Conservation (phyloP, 2,113 vertebrate species). For the Orthochromis malagaraziensis region DNA sequence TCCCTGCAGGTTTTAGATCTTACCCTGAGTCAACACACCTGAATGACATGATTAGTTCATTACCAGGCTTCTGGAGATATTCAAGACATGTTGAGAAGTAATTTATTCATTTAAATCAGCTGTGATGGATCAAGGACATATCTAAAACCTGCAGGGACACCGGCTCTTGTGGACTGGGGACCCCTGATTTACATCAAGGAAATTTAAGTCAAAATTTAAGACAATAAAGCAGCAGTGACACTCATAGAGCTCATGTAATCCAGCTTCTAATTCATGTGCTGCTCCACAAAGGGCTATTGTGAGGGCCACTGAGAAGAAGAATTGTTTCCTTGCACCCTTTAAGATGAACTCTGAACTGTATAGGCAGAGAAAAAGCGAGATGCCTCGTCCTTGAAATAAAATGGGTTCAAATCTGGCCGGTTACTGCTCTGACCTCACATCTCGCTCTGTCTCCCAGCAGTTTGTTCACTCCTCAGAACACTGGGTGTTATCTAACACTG, state of each 20-base stretch:
- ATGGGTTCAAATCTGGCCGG: background rate
- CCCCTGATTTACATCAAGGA: background rate
- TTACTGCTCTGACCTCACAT: background rate
- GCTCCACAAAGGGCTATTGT: background rate
- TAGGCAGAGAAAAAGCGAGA: background rate
- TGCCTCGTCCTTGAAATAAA: background rate
- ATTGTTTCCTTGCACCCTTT: background rate
- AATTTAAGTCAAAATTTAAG: background rate
- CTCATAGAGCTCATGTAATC: background rate
- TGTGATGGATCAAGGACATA: background rate
- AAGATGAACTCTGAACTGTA: background rate
- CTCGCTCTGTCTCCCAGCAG: background rate
- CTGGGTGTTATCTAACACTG: background rate
- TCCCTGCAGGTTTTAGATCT: background rate
- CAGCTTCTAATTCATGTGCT: background rate
- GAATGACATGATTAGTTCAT: background rate
- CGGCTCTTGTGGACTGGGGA: background rate
- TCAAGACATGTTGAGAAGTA: background rate
- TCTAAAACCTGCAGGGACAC: background rate
- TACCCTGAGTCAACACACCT: background rate
- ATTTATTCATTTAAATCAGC: background rate
- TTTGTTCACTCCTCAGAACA: background rate
- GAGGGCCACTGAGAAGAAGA: background rate
- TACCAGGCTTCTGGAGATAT: background rate
- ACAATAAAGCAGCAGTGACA: background rate